Conservation (phyloP, 2,797 vertebrate genomes). For the Falco novaeseelandiae region DNA sequence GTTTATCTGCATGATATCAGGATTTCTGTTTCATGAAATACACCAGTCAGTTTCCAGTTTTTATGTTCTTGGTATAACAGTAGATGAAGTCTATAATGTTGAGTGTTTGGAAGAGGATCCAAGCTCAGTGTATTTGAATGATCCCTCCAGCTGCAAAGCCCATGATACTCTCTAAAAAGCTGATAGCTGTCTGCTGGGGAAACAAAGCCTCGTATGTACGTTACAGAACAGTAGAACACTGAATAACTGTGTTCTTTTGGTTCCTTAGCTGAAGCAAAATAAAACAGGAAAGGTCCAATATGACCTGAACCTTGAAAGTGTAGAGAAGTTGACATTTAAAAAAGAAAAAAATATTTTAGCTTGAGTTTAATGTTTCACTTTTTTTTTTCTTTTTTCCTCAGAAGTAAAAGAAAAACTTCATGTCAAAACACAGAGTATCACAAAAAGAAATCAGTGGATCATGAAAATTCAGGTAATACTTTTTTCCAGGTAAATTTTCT, state of each 20-base stretch:
- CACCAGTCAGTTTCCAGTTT: background rate
- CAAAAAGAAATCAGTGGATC: background rate
- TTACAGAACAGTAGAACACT: background rate
- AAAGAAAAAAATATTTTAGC: background rate
- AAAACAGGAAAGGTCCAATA: background rate
- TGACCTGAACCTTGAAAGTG: background rate
- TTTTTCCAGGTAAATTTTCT: background rate
- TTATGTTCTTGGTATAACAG: background rate
- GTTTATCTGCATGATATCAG: background rate
- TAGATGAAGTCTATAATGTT: background rate
- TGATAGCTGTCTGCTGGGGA: background rate
- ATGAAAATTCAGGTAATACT: background rate
- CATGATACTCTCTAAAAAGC: background rate
- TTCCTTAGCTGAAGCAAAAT: background rate
- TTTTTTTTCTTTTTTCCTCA: background rate
- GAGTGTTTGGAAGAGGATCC: background rate
- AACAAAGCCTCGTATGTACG: background rate
- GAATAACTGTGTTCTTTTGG: background rate
- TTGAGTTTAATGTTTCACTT: background rate
- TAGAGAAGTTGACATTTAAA: background rate
- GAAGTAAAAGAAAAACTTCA: background rate
- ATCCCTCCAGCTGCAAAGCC: background rate
- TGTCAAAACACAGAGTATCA: background rate
- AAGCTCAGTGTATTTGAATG: background rate
- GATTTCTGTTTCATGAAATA: background rate